Evolutionary conservation across 1,140 invertebrate genomes (phyloP).

Genomic region (Delia radicum): DNA sequence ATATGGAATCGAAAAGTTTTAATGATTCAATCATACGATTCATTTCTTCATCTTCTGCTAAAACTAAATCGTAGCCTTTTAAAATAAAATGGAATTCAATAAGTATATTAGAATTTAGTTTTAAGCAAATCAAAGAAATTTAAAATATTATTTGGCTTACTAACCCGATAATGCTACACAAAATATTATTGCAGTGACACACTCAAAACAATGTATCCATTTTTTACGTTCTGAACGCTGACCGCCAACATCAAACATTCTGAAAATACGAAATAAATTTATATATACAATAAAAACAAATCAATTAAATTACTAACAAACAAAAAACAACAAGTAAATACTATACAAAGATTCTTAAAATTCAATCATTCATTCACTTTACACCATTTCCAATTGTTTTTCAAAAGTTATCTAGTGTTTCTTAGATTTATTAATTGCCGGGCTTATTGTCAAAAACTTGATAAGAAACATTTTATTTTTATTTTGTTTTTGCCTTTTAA

Average conservation of each 20-base stretch:
- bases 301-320: too few relatives aligned
- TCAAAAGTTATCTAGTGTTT: too few relatives aligned
- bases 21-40: conserved; percentile 90
- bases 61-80: conserved; percentile 91
- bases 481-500: too few relatives aligned
- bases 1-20: conserved; percentile 95
- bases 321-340: too few relatives aligned
- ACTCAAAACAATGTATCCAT: conserved; percentile 97
- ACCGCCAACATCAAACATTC: conserved; percentile 91
- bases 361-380: too few relatives aligned
- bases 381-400: too few relatives aligned
- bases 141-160: conserved; percentile 9
- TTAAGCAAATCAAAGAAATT: background rate
- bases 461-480: too few relatives aligned
- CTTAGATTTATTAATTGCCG: too few relatives aligned
- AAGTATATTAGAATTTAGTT: background rate
- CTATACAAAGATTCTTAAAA: too few relatives aligned
- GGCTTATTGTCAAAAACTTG: too few relatives aligned
- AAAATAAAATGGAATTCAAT: conserved; percentile 35
- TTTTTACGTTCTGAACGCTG: conserved; percentile 94
- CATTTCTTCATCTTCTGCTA: conserved; percentile 95
- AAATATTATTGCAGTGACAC: conserved; percentile 94
- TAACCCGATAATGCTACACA: conserved; percentile 87
- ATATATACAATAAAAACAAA: too few relatives aligned
- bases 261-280: conserved; percentile 53